Evolutionary conservation across 2,888 invertebrate genomes (phyloP).

Genomic region (Nymphalis polychloros): DNA sequence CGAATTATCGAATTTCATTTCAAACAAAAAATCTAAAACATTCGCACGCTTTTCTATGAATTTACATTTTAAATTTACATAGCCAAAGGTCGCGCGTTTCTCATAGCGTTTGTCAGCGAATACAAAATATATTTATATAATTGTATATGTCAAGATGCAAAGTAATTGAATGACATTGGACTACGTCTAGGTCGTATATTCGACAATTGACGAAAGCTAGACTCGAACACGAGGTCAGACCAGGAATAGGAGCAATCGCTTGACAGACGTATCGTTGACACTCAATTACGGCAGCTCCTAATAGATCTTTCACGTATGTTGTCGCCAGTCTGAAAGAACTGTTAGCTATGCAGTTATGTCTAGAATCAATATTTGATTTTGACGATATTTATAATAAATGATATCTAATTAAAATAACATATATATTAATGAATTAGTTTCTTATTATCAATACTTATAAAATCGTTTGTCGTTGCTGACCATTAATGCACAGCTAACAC

Average conservation of each 20-base stretch:
- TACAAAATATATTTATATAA: not conserved
- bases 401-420: too few relatives aligned
- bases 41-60: slow-evolving; percentile 19
- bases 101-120: slow-evolving; percentile 10
- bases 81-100: slow-evolving; percentile 21
- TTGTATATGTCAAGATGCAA: slow-evolving; percentile 6
- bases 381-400: not conserved
- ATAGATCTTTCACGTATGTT: not conserved
- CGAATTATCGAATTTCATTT: not conserved
- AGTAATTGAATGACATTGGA: slow-evolving; percentile 31
- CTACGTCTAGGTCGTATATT: slow-evolving; percentile 25
- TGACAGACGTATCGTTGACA: slow-evolving; percentile 18
- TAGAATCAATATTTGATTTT: not conserved
- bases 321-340: not conserved
- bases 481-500: too few relatives aligned
- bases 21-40: not conserved
- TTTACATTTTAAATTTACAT: slow-evolving; percentile 24
- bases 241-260: slow-evolving; percentile 20
- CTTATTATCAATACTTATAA: too few relatives aligned
- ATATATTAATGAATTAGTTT: too few relatives aligned
- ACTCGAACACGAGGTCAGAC: slow-evolving; percentile 20
- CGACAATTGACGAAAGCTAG: slow-evolving; percentile 25
- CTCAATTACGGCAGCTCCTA: slow-evolving; percentile 3
- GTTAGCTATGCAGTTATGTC: slow-evolving; percentile 2
- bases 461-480: too few relatives aligned